Percentiles rank a stretch among this genome's conserved stretches.
These are phyloP conservation scores for Stenchaetothrips biformis DNA, from an alignment of 2,888 invertebrate genomes.

Conservation along the genomic window DNA sequence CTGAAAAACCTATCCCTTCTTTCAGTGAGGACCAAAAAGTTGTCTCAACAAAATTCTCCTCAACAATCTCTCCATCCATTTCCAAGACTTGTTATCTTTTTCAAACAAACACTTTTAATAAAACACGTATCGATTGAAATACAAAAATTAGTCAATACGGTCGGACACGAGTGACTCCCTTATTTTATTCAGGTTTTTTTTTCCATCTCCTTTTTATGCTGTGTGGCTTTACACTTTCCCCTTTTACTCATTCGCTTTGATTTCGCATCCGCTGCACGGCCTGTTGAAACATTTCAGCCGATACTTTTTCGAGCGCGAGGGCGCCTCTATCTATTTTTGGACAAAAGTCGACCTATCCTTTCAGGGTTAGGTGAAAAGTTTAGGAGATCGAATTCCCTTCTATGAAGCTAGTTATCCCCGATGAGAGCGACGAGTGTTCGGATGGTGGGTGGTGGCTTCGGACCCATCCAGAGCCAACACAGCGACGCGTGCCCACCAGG, in stretches of 20 bases:
- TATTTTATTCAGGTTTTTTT: background rate
- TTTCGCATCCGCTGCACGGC: background rate
- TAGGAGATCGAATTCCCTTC: too few relatives aligned
- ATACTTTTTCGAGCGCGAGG: background rate
- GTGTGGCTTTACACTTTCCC: background rate
- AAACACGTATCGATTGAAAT: background rate
- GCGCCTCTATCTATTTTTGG: background rate
- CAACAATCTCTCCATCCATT: background rate
- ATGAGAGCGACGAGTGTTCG: too few relatives aligned
- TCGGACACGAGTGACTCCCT: background rate
- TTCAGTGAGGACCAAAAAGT: background rate
- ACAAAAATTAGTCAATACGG: background rate
- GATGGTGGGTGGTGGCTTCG: too few relatives aligned
- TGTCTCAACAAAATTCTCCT: background rate
- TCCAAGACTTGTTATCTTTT: background rate
- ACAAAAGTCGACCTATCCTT: background rate
- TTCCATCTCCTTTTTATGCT: background rate
- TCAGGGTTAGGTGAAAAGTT: too few relatives aligned
- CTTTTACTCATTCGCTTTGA: slow-evolving; percentile 20
- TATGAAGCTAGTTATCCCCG: too few relatives aligned
- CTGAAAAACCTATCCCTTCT: background rate
- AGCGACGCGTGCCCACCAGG: background rate
- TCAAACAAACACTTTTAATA: background rate
- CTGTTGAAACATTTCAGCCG: background rate
- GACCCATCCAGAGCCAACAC: background rate